Base-by-base conservation (phyloP, 2,888 invertebrate species). In the Diarsia rubi region DNA sequence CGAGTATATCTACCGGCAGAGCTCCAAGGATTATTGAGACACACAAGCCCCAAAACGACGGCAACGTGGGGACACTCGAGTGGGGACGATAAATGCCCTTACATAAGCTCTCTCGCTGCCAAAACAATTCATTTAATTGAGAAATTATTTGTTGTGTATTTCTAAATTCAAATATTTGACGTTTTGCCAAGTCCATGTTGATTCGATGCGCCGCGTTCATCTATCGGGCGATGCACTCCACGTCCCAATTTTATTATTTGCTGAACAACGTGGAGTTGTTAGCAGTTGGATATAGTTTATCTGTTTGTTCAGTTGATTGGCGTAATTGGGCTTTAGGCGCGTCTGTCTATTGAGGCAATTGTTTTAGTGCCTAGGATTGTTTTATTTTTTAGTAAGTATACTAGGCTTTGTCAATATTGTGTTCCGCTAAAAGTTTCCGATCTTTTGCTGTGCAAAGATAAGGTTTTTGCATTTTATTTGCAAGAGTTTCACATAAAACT, bases 221-320 rank as follows among this genome's bases (percentile, higher is more conserved):
- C 84, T 91, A 91, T 92, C 92, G 92, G 91, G 75, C 92, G 89
- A 91, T 90, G 93, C 91, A 91, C 93, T 86, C 88, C 21, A 24
- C 86, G 90, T 79, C 88, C 91, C 84, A 91, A 91, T 91, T 92
- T 81, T 80, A 83, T 86, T 84, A 82, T 84, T 87, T 86, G 79
- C 69, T 79, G 62, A 84, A 83, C 78, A 78, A 79, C 66, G 21
- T 27, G 42, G 52, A 67, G 42, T 49, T 71, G 52, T 70, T 78
- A 70, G 76, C 77, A 66, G 69, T 77, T 27, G 69, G 75, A 66
- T 78, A 52, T 80, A 78, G 42, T 82, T 86, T 86, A 80, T 88
- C 80, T 78, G 78, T 85, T 83, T 78, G 70, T 76, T 77, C 59
- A 75, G 76, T 73, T 79, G 78, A 86, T 83, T 82, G 69, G 59